A percentile compares a stretch with the other conserved stretches of the same genome.
phyloP scores from a whole-genome alignment of 2,113 vertebrate genomes.

The Callorhinus ursinus region DNA sequence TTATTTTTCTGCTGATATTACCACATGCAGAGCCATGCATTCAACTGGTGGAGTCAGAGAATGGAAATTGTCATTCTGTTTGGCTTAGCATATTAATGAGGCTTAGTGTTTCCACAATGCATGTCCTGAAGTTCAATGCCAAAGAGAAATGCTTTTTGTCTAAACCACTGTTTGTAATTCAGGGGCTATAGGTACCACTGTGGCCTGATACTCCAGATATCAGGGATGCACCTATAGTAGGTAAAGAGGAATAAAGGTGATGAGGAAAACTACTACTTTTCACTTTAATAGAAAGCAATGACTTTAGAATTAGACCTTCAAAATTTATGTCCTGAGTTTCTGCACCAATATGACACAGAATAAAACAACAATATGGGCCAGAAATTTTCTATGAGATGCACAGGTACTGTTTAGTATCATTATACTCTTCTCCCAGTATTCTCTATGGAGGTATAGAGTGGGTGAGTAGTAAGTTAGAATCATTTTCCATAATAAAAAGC shows the following conservation, averaged over 20 bases:
- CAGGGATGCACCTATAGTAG: not conserved
- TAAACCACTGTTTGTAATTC: slow-evolving; percentile 41
- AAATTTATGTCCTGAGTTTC: slow-evolving; percentile 26
- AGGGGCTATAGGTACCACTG: not conserved
- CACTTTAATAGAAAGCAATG: slow-evolving; percentile 46
- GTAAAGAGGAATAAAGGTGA: not conserved
- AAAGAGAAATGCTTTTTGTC: slow-evolving; percentile 15
- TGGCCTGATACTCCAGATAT: not conserved
- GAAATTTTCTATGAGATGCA: slow-evolving; percentile 26
- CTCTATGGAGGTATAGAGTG: slow-evolving; percentile 22
- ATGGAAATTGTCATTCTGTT: slow-evolving; percentile 4
- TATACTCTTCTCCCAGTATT: not conserved
- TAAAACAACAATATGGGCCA: not conserved
- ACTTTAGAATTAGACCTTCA: slow-evolving; percentile 32
- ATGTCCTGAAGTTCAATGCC: slow-evolving; percentile 9
- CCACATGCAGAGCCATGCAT: not conserved
- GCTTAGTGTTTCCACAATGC: slow-evolving; percentile 27
- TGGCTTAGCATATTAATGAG: slow-evolving; percentile 36
- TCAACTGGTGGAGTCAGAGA: not conserved
- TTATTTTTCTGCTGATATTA: slow-evolving; percentile 46
- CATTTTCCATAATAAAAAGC: slow-evolving; percentile 21
- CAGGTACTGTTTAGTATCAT: slow-evolving; percentile 10
- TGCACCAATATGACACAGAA: not conserved
- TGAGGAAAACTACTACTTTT: slow-evolving; percentile 42
- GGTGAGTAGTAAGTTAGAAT: not conserved